Conservation (phyloP, 2,113 vertebrate genomes). For the Cepphus grylle region DNA sequence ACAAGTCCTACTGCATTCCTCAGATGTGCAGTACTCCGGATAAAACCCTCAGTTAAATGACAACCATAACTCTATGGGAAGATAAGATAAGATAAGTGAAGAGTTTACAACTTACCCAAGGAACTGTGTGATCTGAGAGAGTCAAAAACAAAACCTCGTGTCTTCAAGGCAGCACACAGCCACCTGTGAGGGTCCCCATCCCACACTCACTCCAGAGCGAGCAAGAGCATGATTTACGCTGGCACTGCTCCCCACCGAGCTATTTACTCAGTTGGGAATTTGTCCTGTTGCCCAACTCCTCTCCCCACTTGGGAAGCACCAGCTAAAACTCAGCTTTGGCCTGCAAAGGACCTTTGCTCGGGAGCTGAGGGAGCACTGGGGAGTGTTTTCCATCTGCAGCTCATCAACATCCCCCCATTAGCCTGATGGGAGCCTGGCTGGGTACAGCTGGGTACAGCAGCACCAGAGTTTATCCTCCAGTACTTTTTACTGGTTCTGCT, state of each 20-base stretch:
- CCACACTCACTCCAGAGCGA: not conserved
- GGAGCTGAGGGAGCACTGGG: not conserved
- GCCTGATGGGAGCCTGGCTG: not conserved
- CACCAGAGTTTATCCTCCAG: not conserved
- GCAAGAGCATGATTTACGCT: not conserved
- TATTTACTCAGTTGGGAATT: not conserved
- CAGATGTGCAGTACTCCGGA: not conserved
- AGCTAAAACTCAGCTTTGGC: not conserved
- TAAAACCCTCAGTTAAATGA: not conserved
- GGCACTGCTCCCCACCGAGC: not conserved
- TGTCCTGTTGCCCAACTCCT: not conserved
- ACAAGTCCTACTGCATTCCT: constrained; percentile 54
- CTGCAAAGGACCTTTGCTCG: not conserved
- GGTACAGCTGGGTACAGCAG: not conserved
- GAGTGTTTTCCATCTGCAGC: not conserved
- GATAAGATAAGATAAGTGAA: constrained; percentile 15
- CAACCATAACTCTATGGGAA: not conserved
- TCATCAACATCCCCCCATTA: not conserved
- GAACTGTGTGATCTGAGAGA: not conserved
- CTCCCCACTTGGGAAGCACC: not conserved
- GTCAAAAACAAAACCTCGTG: not conserved
- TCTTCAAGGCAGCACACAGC: not conserved
- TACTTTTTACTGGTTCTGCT: not conserved
- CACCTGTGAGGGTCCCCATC: not conserved
- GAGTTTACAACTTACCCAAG: constrained; percentile 6